Base-by-base conservation (phyloP, 2,888 invertebrate species). In the Slavum lentiscoides region DNA sequence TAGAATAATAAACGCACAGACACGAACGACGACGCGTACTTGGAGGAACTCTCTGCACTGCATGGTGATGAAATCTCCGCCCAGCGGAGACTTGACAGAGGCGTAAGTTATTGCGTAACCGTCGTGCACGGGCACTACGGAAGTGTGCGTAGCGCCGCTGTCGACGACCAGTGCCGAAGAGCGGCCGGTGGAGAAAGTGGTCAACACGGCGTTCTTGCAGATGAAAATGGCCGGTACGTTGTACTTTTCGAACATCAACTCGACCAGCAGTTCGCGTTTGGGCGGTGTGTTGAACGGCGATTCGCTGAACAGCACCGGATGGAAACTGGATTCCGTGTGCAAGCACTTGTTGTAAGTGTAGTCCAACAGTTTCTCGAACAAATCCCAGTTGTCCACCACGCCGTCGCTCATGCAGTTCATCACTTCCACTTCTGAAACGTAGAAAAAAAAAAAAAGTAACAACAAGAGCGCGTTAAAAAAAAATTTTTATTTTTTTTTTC, bases 321-420 rank as follows among this genome's bases (percentile, higher is more conserved):
- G 99, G 86, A 93, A 94, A 84, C 96, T 94, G 0, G 98, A 93
- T 83, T 97, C 96, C 0, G 97, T 96, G 84, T 95, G 94, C 84
- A 99, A 94, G 53, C 97, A 91, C 88, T 95, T 95, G 61, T 93
- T 91, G 86, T 98, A 98, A 0, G 95, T 93, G 87, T 98, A 96
- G 86, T 98, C 97, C 39, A 94, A 87, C 85, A 98, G 93, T 87
- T 96, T 94, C 87, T 99, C 99, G 88, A 98, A 99, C 82, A 97
- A 88, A 85, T 98, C 98, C 98, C 98, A 99, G 87, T 99, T 97
- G 85, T 99, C 98, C 67, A 99, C 93, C 92, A 98, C 96, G 70
- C 98, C 97, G 84, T 98, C 98, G 86, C 97, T 97, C 92, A 99
- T 94, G 86, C 95, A 98, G 5, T 93, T 94, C 77, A 90, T 90